Conservation (phyloP, 2,797 vertebrate genomes). For the Hyperoplus lanceolatus region DNA sequence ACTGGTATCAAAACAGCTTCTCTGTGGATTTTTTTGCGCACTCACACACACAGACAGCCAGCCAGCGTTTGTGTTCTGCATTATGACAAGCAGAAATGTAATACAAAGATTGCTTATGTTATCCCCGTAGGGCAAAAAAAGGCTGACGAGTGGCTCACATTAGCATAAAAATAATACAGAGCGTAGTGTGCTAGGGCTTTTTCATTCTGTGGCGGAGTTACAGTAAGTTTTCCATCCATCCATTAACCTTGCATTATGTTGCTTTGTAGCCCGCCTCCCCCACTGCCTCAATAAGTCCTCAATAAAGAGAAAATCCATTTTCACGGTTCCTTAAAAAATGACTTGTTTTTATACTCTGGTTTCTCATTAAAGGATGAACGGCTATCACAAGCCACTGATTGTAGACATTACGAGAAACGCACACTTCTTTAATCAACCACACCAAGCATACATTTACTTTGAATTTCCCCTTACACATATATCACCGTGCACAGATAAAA, state of each 20-base stretch:
- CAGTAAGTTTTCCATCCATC: constrained; percentile 73
- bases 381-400: background rate
- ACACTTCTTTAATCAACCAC: background rate
- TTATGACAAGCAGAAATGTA: constrained; percentile 74
- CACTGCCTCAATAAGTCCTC: constrained; percentile 48
- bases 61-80: constrained; percentile 69
- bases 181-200: constrained; percentile 65
- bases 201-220: constrained; percentile 64
- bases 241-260: constrained; percentile 77
- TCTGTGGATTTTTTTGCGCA: constrained; percentile 57
- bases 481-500: background rate
- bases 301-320: constrained; percentile 48
- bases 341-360: constrained; percentile 8
- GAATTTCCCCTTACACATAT: background rate
- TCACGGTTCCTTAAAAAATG: constrained; percentile 35
- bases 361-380: constrained; percentile 17
- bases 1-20: constrained; percentile 75
- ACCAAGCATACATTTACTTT: background rate
- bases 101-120: constrained; percentile 73
- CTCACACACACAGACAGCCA: constrained; percentile 42
- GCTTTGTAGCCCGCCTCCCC: constrained; percentile 36
- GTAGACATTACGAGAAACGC: background rate
- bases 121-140: constrained; percentile 64
- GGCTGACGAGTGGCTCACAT: constrained; percentile 68
- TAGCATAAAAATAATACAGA: constrained; percentile 83